A percentile compares a stretch with the other conserved stretches of the same genome.
phyloP scores from a whole-genome alignment of 2,888 invertebrate species.

The Cordilura impudica region DNA sequence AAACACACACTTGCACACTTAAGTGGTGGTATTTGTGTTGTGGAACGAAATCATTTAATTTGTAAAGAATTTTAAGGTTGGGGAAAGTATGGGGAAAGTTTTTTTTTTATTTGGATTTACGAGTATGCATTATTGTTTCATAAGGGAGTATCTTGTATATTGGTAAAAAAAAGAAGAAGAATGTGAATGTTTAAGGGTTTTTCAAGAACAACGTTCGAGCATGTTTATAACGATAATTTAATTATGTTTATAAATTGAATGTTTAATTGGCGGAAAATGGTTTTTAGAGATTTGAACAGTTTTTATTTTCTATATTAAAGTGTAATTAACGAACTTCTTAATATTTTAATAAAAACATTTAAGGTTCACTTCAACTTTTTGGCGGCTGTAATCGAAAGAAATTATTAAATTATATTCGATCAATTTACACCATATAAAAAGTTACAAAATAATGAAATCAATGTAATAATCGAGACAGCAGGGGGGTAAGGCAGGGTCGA shows the following conservation, averaged over 20 bases:
- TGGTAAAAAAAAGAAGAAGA: background rate
- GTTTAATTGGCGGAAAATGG: slow-evolving; percentile 51
- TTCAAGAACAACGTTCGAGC: slow-evolving; percentile 20
- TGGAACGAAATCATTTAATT: slow-evolving; percentile 57
- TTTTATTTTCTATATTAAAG: too few species aligned
- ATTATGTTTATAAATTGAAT: slow-evolving; percentile 52
- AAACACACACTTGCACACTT: slow-evolving; percentile 31
- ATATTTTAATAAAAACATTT: too few species aligned
- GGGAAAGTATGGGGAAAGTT: background rate
- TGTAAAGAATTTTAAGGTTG: slow-evolving; percentile 50
- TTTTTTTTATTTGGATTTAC: slow-evolving; percentile 9
- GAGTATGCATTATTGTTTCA: background rate
- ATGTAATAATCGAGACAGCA: too few species aligned
- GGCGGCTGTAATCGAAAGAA: too few species aligned
- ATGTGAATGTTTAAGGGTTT: slow-evolving; percentile 1
- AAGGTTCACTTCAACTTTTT: too few species aligned
- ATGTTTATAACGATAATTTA: slow-evolving; percentile 53
- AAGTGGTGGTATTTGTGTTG: slow-evolving; percentile 54
- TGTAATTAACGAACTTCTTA: too few species aligned
- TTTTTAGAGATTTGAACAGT: slow-evolving; percentile 30
- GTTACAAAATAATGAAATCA: too few species aligned
- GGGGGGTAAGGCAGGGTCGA: too few species aligned
- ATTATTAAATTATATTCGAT: too few species aligned
- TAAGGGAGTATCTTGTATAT: slow-evolving; percentile 14
- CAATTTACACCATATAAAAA: too few species aligned